phyloP scores from a whole-genome alignment of 2,888 invertebrate genomes.

The Ligdia adustata region DNA sequence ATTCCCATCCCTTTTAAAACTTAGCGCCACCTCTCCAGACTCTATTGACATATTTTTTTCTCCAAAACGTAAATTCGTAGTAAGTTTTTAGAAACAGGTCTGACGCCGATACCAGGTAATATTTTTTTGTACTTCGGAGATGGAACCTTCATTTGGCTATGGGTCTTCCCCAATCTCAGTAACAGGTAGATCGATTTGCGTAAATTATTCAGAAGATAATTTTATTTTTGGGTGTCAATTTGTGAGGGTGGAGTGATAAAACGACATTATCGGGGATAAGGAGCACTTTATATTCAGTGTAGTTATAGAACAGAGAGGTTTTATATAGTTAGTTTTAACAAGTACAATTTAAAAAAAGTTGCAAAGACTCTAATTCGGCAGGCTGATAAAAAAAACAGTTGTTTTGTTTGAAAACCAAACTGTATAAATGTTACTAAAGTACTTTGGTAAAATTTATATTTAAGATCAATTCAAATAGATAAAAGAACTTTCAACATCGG shows the following conservation, averaged over 20 bases:
- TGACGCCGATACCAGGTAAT: slow-evolving; percentile 62
- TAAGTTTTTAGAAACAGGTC: slow-evolving; percentile 60
- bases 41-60: slow-evolving; percentile 60
- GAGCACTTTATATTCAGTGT: too few relatives aligned
- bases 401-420: too few relatives aligned
- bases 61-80: slow-evolving; percentile 66
- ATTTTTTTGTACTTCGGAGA: slow-evolving; percentile 48
- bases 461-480: too few relatives aligned
- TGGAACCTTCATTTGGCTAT: slow-evolving; percentile 21
- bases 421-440: too few relatives aligned
- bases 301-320: too few relatives aligned
- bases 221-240: slow-evolving; percentile 17
- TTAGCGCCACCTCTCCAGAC: slow-evolving; percentile 69
- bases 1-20: slow-evolving; percentile 52
- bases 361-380: too few relatives aligned
- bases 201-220: slow-evolving; percentile 32
- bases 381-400: too few relatives aligned
- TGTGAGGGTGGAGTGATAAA: not conserved
- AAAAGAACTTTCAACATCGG: too few relatives aligned
- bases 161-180: slow-evolving; percentile 59
- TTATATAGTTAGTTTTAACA: too few relatives aligned
- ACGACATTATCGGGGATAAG: not conserved
- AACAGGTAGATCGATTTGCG: slow-evolving; percentile 46
- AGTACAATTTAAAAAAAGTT: too few relatives aligned
- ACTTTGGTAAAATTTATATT: too few relatives aligned